Evolutionary conservation across 2,797 vertebrate genomes (phyloP), one percentile per base, ranked within the genome.

Genomic region (Brachyrhaphis roseni): DNA sequence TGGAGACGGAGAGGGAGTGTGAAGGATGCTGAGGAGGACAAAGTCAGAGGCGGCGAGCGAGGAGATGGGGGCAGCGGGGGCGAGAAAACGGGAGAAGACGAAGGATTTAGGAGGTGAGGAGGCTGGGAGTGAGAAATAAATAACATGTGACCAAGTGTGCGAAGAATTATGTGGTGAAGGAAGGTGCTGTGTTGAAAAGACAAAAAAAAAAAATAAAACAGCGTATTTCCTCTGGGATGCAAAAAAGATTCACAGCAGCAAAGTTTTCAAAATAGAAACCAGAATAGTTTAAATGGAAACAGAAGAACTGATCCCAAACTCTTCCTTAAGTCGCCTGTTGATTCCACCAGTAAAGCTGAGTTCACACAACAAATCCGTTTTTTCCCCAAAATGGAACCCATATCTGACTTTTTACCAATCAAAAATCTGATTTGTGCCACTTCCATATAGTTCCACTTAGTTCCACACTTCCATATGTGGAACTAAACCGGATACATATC

Each of bases 11-110:
- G 88, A 88, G 85, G 83, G 78, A 85, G 90, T 87, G 87, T 90
- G 92, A 92, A 90, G 92, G 90, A 90, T 85, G 80, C 82, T 78
- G 84, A 83, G 77, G 85, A 85, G 88, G 89, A 90, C 85, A 86
- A 86, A 92, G 90, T 87, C 85, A 84, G 87, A 85, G 86, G 81
- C 75, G 8, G 68, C 0, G 75, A 72, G 55, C 71, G 75, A 53
- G 23, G 23, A 53, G 51, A 26, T 10, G 70, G 76, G 41, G 71
- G 78, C 70, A 75, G 13, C 4, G 47, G 74, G 70, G 36, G 49
- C 26, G 77, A 73, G 43, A 10, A 28, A 71, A 51, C 46, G 8
- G n/a, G n/a, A 71, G 36, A 51, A 74, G 76, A 59, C 57, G 20
- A 36, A 51, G 43, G 8, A 46, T 51, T n/a, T 8, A 4, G 55